Percentiles rank a stretch among this genome's conserved stretches.
Conservation (phyloP, 2,113 vertebrate genomes). For the Proteles cristata region DNA sequence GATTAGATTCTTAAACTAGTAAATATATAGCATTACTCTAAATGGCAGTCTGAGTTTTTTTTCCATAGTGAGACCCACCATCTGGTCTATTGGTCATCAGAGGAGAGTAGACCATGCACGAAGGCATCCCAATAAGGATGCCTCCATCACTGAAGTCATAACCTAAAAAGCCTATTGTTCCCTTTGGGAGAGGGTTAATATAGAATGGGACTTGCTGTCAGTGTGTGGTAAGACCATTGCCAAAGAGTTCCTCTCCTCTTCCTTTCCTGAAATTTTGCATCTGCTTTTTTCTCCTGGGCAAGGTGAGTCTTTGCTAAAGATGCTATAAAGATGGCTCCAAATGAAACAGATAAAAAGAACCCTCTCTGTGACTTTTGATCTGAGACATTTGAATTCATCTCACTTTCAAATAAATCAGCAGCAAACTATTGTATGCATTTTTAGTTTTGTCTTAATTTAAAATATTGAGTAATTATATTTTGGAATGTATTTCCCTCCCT, state of each 20-base stretch:
- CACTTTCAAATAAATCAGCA: neutral
- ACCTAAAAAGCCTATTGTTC: neutral
- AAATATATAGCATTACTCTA: neutral
- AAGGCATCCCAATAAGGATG: neutral
- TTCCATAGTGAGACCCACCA: neutral
- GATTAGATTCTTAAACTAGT: neutral
- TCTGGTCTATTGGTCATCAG: neutral
- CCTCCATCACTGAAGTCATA: neutral
- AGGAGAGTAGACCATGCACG: neutral
- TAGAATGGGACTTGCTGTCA: neutral
- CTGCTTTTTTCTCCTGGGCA: neutral
- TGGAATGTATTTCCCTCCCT: neutral
- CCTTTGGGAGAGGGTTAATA: neutral
- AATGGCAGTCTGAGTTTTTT: neutral
- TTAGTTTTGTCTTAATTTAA: conserved; percentile 37
- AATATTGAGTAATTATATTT: neutral
- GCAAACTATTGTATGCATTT: neutral
- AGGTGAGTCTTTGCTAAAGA: neutral
- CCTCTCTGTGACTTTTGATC: neutral
- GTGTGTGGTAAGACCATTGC: neutral
- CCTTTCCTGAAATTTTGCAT: neutral
- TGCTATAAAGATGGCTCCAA: neutral
- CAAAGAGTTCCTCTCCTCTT: neutral
- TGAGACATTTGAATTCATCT: neutral
- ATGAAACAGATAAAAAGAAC: neutral